Conservation (phyloP, 1,140 invertebrate species). For the Hormaphis cornu region DNA sequence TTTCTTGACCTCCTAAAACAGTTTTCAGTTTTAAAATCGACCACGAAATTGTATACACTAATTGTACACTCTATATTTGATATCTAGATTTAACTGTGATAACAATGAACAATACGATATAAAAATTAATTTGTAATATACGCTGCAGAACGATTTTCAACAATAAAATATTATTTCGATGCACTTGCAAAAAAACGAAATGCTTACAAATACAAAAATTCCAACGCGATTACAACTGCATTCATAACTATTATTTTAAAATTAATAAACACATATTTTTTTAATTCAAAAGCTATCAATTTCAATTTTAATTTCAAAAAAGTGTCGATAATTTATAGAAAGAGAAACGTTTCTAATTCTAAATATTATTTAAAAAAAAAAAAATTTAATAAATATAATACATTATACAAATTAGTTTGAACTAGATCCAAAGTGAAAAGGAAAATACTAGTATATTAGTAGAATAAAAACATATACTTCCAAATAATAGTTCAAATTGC, state of each 20-base stretch:
- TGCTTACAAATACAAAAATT: too few relatives aligned
- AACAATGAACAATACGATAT: neutral
- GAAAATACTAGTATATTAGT: neutral
- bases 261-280: too few relatives aligned
- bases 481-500: neutral
- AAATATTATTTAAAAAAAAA: too few relatives aligned
- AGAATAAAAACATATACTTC: neutral
- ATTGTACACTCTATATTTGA: neutral
- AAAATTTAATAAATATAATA: neutral
- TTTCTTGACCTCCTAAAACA: conserved; percentile 28
- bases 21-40: neutral
- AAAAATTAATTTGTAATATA: neutral
- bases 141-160: neutral
- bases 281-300: too few relatives aligned
- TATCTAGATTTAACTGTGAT: neutral
- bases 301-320: too few relatives aligned
- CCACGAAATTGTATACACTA: neutral
- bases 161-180: neutral
- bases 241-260: too few relatives aligned
- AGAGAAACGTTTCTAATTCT: too few relatives aligned
- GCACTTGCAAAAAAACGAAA: too few relatives aligned
- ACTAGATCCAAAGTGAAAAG: neutral
- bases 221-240: too few relatives aligned
- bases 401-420: neutral
- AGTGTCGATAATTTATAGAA: too few relatives aligned